Evolutionary conservation across 2,888 invertebrate genomes (phyloP), one percentile per base, ranked within the genome.

Genomic region (Cistogaster globosa): DNA sequence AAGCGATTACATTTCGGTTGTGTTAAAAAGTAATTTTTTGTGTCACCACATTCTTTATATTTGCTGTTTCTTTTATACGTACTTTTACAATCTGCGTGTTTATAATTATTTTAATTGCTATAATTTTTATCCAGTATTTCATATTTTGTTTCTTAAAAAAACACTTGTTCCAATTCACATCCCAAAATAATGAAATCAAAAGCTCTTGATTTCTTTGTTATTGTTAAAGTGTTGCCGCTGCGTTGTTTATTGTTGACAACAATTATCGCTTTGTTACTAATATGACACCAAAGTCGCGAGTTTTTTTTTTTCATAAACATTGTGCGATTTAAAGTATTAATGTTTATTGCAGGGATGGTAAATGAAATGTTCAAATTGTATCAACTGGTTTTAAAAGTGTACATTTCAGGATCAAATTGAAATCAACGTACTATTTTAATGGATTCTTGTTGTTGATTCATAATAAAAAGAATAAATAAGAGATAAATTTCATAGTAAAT

Each of bases 71-170:
- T 32, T 32, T 3, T 32, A 7, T 6, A 8, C 6, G n/a, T 36
- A 32, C 62, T 48, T 48, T 71, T 38, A 69, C 45, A 48, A 60
- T 67, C 20, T 80, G 76, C 80, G 76, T 84, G 84, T 62, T 71
- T 26, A 77, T 80, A 84, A 80, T 84, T 80, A 80, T 48, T 72
- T 84, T 84, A 84, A 80, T 84, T 84, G 76, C 67, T 80, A 68
- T 71, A 84, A 77, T 80, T 69, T 72, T 60, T 60, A 67, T 55
- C 8, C 32, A 32, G 32, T 32, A 32, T 32, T 32, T 32, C 6
- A 32, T 32, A 32, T 32, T 32, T 32, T 32, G 32, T 72, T 55
- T 2, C 7, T 65, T 57, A 26, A n/a, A 36, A 32, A 84, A 53
- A 65, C 42, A 53, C 14, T 72, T 80, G 80, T 72, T 72, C 76